phyloP scores from a whole-genome alignment of 2,888 invertebrate genomes.

The Keiferia lycopersicella region DNA sequence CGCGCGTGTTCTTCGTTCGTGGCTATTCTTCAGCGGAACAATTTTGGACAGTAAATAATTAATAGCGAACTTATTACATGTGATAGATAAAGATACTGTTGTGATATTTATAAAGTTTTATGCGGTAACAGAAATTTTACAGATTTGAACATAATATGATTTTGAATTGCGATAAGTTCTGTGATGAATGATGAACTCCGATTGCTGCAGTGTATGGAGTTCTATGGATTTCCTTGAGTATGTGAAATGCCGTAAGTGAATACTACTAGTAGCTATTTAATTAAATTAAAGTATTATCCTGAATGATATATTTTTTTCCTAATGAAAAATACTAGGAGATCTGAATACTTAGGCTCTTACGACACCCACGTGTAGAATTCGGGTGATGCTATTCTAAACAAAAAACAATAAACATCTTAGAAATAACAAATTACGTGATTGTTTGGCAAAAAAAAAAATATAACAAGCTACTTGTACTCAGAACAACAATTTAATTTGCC shows the following conservation, averaged over 20 bases:
- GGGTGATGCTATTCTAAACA: too few relatives aligned
- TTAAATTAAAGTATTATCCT: too few relatives aligned
- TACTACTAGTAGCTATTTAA: too few relatives aligned
- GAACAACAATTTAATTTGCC: too few relatives aligned
- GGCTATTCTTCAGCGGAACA: background rate
- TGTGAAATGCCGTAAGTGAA: background rate
- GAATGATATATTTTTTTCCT: too few relatives aligned
- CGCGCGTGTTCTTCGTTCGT: background rate
- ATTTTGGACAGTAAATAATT: background rate
- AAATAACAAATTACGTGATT: too few relatives aligned
- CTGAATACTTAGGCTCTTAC: too few relatives aligned
- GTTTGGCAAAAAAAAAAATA: too few relatives aligned
- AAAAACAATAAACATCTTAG: too few relatives aligned
- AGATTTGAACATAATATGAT: background rate
- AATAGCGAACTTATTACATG: background rate
- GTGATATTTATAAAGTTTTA: slow-evolving; percentile 5
- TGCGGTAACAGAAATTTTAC: background rate
- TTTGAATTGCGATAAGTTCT: background rate
- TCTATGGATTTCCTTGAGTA: background rate
- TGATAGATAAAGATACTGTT: background rate
- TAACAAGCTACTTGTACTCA: too few relatives aligned
- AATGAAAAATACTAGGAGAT: too few relatives aligned
- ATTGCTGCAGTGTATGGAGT: background rate
- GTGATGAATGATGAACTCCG: background rate
- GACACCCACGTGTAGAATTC: too few relatives aligned